Conservation (phyloP, 1,140 invertebrate genomes). For the Thaumatotibia leucotreta region DNA sequence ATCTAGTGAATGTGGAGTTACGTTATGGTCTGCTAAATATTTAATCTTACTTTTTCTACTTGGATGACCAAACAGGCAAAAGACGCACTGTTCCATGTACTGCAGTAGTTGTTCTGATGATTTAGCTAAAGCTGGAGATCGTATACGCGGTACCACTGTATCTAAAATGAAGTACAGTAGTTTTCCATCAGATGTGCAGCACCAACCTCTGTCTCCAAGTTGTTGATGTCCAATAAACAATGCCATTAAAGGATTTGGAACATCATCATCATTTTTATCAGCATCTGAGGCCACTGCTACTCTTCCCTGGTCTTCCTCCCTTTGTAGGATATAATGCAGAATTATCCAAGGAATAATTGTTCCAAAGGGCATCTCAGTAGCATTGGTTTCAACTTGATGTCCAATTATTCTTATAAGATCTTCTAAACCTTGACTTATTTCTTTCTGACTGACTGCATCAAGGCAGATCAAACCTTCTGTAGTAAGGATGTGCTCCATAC, state of each 20-base stretch:
- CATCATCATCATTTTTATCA: conserved; percentile 74
- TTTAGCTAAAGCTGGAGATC: conserved; percentile 76
- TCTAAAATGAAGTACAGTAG: conserved; percentile 88
- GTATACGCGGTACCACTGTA: conserved; percentile 81
- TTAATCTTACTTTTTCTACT: conserved; percentile 84
- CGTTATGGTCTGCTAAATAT: conserved; percentile 89
- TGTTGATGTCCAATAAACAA: conserved; percentile 92
- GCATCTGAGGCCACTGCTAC: conserved; percentile 56
- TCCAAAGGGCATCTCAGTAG: conserved; percentile 82
- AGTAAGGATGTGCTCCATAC: conserved; percentile 81
- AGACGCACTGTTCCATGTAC: conserved; percentile 92
- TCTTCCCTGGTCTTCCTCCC: conserved; percentile 76
- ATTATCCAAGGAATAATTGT: conserved; percentile 89
- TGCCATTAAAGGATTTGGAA: conserved; percentile 87
- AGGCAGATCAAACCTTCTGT: conserved; percentile 74
- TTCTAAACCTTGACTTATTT: conserved; percentile 81
- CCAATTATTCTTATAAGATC: conserved; percentile 85
- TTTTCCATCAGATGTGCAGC: conserved; percentile 85
- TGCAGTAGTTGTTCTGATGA: conserved; percentile 80
- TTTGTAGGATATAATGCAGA: conserved; percentile 86
- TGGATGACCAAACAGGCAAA: conserved; percentile 92
- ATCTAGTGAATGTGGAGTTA: conserved; percentile 82
- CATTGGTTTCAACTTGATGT: conserved; percentile 82
- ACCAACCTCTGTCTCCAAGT: conserved; percentile 86
- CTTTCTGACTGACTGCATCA: conserved; percentile 76